These are phyloP conservation scores for Dysidea cf. avara DNA, from an alignment of 37 sponge, comb jelly and placozoan genomes.

Conservation along the genomic window DNA sequence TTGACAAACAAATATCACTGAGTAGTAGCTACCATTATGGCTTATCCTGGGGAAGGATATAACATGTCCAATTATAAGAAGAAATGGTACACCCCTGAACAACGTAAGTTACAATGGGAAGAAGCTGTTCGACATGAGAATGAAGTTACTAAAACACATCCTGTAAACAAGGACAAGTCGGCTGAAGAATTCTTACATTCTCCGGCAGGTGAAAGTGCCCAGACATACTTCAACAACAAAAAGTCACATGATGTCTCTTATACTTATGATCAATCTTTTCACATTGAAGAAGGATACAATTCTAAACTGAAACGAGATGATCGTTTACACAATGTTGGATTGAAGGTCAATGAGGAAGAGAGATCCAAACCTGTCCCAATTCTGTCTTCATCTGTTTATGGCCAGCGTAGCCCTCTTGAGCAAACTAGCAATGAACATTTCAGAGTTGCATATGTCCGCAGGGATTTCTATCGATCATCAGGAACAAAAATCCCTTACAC, in stretches of 20 bases:
- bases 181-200: neutral
- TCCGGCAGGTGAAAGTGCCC: neutral
- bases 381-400: slow-evolving; percentile 87
- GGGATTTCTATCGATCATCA: slow-evolving; percentile 85
- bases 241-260: slow-evolving; percentile 11
- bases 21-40: slow-evolving; percentile 32
- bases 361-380: slow-evolving; percentile 62
- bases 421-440: slow-evolving; percentile 53
- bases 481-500: slow-evolving; percentile 28
- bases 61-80: slow-evolving; percentile 91
- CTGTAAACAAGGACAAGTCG: neutral
- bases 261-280: slow-evolving; percentile 67
- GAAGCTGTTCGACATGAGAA: slow-evolving; percentile 64
- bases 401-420: slow-evolving; percentile 73
- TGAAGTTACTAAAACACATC: slow-evolving; percentile 22
- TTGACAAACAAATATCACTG: too few relatives aligned
- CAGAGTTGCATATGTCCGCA: slow-evolving; percentile 79
- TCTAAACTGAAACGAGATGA: slow-evolving; percentile 89
- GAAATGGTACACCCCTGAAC: slow-evolving; percentile 82
- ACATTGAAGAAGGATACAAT: slow-evolving; percentile 84
- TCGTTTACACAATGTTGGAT: slow-evolving; percentile 72
- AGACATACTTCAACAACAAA: slow-evolving; percentile 57
- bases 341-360: slow-evolving; percentile 80
- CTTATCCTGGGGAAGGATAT: slow-evolving; percentile 92
- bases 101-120: slow-evolving; percentile 85